A percentile compares a stretch with the other conserved stretches of the same genome.
Conservation (phyloP, 2,888 invertebrate species). For the Diarsia mendica region DNA sequence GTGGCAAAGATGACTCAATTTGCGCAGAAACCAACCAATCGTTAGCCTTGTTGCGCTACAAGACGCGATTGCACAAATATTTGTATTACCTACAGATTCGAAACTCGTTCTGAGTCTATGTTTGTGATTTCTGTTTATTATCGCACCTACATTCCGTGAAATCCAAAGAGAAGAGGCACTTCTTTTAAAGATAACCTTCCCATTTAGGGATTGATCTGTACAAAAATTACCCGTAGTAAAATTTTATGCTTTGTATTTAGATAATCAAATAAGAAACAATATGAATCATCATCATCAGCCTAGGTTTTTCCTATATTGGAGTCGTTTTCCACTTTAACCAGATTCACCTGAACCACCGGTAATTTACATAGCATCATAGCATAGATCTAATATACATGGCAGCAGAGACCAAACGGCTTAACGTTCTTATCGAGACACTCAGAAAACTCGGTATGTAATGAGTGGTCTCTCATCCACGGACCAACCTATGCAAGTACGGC, state of each 20-base stretch:
- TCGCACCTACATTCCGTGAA: not conserved
- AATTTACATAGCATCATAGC: too few species aligned
- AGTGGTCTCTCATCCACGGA: too few species aligned
- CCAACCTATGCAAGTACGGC: too few species aligned
- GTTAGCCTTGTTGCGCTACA: not conserved
- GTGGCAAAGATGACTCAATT: slow-evolving; percentile 11
- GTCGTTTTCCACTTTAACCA: too few species aligned
- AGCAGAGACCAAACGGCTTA: too few species aligned
- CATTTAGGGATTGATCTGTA: not conserved
- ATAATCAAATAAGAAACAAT: not conserved
- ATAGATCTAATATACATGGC: too few species aligned
- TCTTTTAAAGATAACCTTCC: too few species aligned
- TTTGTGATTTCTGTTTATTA: not conserved
- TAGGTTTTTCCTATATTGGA: too few species aligned
- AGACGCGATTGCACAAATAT: not conserved
- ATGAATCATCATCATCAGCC: too few species aligned
- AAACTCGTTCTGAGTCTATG: not conserved
- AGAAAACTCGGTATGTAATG: too few species aligned
- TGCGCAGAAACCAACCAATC: not conserved
- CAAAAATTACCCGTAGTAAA: not conserved
- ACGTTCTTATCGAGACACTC: too few species aligned
- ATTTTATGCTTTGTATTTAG: not conserved
- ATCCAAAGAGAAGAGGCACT: not conserved
- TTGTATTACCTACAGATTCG: not conserved
- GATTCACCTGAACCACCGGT: too few species aligned